Evolutionary conservation across 1,140 invertebrate genomes (phyloP).

Genomic region (Brachionus manjavacas): DNA sequence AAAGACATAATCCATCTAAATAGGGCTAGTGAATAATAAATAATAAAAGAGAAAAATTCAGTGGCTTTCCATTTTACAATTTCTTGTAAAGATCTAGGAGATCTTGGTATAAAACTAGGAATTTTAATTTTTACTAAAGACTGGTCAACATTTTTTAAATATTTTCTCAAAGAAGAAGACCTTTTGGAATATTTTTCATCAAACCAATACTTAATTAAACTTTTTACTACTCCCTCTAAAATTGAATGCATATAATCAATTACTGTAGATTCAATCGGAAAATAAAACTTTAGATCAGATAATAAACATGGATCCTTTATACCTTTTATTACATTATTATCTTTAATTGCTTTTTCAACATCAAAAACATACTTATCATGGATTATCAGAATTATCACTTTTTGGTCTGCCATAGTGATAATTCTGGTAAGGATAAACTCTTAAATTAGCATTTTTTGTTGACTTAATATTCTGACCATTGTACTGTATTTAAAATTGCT

Average conservation of each 20-base stretch:
- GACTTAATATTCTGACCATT: not conserved
- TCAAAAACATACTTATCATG: not conserved
- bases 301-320: not conserved
- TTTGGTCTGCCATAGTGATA: not conserved
- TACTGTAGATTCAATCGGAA: not conserved
- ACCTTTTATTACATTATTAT: not conserved
- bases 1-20: not conserved
- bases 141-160: not conserved
- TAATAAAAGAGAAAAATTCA: not conserved
- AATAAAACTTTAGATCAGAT: not conserved
- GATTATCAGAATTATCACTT: no score
- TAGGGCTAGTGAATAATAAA: not conserved
- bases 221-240: not conserved
- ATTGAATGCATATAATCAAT: not conserved
- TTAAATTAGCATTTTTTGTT: not conserved
- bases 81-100: not conserved
- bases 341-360: not conserved
- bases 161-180: not conserved
- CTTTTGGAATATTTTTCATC: not conserved
- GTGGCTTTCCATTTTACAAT: not conserved
- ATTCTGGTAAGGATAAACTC: not conserved
- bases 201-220: not conserved
- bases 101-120: slow-evolving; percentile 3
- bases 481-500: no score
- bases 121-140: not conserved